These are phyloP conservation scores for Aleiodes alternator DNA, from an alignment of 2,888 invertebrate species.

Conservation along the genomic window DNA sequence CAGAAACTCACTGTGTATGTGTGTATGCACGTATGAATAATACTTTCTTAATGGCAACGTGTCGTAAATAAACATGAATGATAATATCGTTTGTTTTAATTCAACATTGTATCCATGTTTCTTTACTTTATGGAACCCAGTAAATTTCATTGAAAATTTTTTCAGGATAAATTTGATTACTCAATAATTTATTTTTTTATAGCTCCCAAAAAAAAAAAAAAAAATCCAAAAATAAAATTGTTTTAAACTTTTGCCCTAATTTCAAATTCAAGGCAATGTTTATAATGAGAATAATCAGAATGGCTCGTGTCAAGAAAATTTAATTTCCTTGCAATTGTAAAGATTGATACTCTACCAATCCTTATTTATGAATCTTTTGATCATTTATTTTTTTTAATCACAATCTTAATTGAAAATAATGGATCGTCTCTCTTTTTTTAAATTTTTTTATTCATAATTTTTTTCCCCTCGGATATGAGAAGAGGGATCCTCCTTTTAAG, in stretches of 20 bases:
- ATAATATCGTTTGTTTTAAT: slow-evolving; percentile 36
- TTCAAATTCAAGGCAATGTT: neutral
- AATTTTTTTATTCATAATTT: too few species aligned
- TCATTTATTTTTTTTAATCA: slow-evolving; percentile 19
- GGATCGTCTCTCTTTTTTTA: slow-evolving; percentile 1
- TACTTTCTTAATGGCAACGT: slow-evolving; percentile 12
- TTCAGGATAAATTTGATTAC: slow-evolving; percentile 14
- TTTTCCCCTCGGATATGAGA: slow-evolving; percentile 7
- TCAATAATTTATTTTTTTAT: slow-evolving; percentile 11
- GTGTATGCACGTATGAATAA: neutral
- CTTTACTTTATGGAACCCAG: slow-evolving; percentile 28
- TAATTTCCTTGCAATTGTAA: slow-evolving; percentile 17
- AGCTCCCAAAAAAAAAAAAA: neutral
- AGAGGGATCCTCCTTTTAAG: slow-evolving; percentile 36
- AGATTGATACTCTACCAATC: slow-evolving; percentile 17
- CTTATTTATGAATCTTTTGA: slow-evolving; percentile 14
- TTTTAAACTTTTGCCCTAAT: neutral
- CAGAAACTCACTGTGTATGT: neutral
- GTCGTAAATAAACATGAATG: slow-evolving; percentile 34
- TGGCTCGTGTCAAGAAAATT: neutral
- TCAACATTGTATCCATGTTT: slow-evolving; percentile 21
- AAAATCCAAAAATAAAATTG: neutral
- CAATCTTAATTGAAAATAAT: slow-evolving; percentile 39
- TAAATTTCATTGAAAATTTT: slow-evolving; percentile 5
- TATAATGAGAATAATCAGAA: neutral